Conservation (phyloP, 2,888 invertebrate genomes). For the Fragum sueziense region DNA sequence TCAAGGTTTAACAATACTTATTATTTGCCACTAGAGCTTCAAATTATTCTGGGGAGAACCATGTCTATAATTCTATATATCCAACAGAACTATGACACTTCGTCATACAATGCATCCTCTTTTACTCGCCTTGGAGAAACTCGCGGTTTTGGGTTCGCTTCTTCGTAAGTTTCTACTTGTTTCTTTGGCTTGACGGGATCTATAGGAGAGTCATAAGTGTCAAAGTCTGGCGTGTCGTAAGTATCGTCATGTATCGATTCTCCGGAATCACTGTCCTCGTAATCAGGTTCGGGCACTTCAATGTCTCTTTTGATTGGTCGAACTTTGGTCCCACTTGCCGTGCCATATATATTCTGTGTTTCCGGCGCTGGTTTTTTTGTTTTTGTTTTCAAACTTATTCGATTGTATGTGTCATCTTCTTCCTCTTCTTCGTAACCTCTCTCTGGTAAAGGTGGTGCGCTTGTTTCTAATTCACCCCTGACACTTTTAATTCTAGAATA, state of each 20-base stretch:
- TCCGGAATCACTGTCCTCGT: conserved; percentile 15
- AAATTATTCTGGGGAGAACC: too few relatives aligned
- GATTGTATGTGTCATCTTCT: conserved; percentile 48
- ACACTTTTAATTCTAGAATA: conserved; percentile 48
- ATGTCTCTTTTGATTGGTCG: conserved; percentile 33
- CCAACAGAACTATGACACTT: conserved; percentile 12
- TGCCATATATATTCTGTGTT: conserved; percentile 48
- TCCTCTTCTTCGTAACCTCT: conserved; percentile 32
- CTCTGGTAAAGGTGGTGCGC: conserved; percentile 37
- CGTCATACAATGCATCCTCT: conserved; percentile 43
- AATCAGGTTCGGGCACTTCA: conserved; percentile 30
- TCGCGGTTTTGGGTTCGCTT: neutral
- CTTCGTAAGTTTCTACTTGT: conserved; percentile 15
- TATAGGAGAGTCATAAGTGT: conserved; percentile 29
- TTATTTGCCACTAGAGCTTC: too few relatives aligned
- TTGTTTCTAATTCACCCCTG: conserved; percentile 21
- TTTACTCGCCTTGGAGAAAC: neutral
- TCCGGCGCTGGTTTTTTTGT: neutral
- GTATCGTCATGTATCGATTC: conserved; percentile 23
- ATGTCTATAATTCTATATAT: too few relatives aligned
- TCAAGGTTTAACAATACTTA: too few relatives aligned
- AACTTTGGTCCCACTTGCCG: conserved; percentile 45
- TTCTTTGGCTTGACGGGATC: conserved; percentile 10
- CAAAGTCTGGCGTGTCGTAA: conserved; percentile 31
- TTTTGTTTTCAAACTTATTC: conserved; percentile 10